These are phyloP conservation scores for Panorpa germanica DNA, from an alignment of 2,888 invertebrate species.

Conservation along the genomic window DNA sequence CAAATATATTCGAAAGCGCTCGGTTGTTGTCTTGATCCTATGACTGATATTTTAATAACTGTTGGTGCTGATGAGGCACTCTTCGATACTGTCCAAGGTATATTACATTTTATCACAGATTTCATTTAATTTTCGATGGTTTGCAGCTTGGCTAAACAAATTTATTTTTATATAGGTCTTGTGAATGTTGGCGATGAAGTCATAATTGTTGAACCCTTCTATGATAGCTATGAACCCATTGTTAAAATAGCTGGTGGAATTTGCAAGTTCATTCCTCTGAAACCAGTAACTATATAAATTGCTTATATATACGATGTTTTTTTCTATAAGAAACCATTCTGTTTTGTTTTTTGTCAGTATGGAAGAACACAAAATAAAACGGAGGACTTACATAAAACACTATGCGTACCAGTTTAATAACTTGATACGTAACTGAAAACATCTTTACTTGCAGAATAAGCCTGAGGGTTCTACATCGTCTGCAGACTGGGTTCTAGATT, in stretches of 20 bases:
- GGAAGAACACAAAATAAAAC: no score
- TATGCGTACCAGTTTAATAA: constrained; percentile 21
- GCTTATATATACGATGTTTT: constrained; percentile 1
- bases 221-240: constrained; percentile 55
- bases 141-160: not conserved
- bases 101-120: no score
- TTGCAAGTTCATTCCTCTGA: constrained; percentile 41
- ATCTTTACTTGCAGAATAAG: no score
- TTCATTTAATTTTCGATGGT: constrained; percentile 1
- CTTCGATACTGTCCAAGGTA: constrained; percentile 32
- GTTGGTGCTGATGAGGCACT: constrained; percentile 51
- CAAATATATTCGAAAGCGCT: constrained; percentile 38
- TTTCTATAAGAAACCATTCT: constrained; percentile 5
- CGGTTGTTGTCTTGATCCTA: constrained; percentile 33
- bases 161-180: no score
- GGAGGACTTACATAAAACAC: no score
- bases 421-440: no score
- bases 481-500: constrained; percentile 43
- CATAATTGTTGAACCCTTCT: constrained; percentile 55
- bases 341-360: no score
- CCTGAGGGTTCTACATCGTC: constrained; percentile 27
- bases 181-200: constrained; percentile 40
- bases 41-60: constrained; percentile 42
- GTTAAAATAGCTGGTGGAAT: constrained; percentile 38
- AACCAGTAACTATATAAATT: constrained; percentile 24